Evolutionary conservation across 2,113 vertebrate species (phyloP), one percentile per base, ranked within the genome.

Genomic region (Greenwoodochromis staneri): DNA sequence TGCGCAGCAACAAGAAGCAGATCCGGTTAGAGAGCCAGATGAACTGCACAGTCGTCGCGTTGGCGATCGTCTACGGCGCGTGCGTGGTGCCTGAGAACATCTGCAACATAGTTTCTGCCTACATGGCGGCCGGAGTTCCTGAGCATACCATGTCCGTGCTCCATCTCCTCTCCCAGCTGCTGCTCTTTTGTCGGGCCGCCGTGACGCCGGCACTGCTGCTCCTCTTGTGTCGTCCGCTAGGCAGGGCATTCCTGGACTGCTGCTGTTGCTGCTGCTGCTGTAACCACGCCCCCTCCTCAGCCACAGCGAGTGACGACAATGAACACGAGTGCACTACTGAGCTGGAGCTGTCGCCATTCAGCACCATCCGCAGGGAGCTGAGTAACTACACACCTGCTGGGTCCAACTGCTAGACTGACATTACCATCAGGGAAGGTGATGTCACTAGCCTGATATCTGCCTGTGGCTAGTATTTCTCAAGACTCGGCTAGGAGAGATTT

Each of bases 1-100:
- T 97, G 1, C 97, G 98, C 36, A 98, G 98, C 84, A 99, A 98
- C 93, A 99, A 99, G 96, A 97, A 98, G 78, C 98, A 99, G 90
- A 98, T 99, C 66, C 98, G 98, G 3, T 96, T 99, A 21, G 99
- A 99, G 92, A 98, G 98, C 93, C 99, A 99, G 95, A 99, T 99
- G 98, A 99, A 99, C 96, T 99, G 99, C 89, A 98, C 98, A 0
- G 98, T 99, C 1, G 99, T 99, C 90, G 99, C 99, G 3, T 89
- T 99, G 92, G 98, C 99, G 78, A 99, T 99, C 85, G 97, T 99
- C 3, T 99, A 99, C 38, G 99, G 98, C 1, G 98, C 98, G 24
- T 99, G 99, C 85, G 97, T 99, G 49, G 98, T 99, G 86, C 99
- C 99, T 0, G 99, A 99, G 95, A 99, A 99, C 80, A 98, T 99